Base-by-base conservation (phyloP, 2,797 vertebrate species). In the Sebastes diaconus region DNA sequence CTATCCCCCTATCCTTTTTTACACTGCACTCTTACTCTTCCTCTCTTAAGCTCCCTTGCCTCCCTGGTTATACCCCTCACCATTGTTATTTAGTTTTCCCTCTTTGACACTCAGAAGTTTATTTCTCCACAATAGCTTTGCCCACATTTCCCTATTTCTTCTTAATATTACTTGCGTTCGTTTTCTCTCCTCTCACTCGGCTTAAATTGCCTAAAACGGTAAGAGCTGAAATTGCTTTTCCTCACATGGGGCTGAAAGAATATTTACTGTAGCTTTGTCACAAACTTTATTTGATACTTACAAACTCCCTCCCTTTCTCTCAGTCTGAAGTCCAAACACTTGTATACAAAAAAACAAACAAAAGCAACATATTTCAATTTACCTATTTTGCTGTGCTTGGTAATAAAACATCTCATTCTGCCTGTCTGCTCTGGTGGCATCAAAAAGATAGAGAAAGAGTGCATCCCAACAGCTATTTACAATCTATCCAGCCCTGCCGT, bases 201-300 rank as follows among this genome's bases (percentile, higher is more conserved):
- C 36, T 58, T 77, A 85, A 90, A 85, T 84, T 89, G 84, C 68
- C 70, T 84, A 65, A 88, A 88, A 81, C 67, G 20, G 52, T 78
- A 85, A 76, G 42, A 80, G 55, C 36, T 69, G 71, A 87, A 90
- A 91, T 86, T 87, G 85, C 75, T 89, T 87, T 88, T 86, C 63
- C 60, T 75, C 73, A 85, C 79, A 87, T 75, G 70, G 80, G 63
- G 80, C 61, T 75, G 32, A 78, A 74, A 68, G 27, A 84, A 87
- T 67, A 87, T 69, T 75, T 67, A 81, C 60, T 68, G 52, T 57
- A 74, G 64, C 34, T 68, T 69, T 83, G 77, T 88, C 87, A 83
- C 68, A 84, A 85, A 87, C 64, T 84, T 84, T 76, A 74, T 86
- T 80, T 79, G 34, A 86, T 83, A 46, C 59, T 67, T 77, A 6